Percentiles rank a stretch among this genome's conserved stretches.
These are phyloP conservation scores for Calcarius lapponicus DNA, from an alignment of 2,797 vertebrate genomes.

Conservation along the genomic window DNA sequence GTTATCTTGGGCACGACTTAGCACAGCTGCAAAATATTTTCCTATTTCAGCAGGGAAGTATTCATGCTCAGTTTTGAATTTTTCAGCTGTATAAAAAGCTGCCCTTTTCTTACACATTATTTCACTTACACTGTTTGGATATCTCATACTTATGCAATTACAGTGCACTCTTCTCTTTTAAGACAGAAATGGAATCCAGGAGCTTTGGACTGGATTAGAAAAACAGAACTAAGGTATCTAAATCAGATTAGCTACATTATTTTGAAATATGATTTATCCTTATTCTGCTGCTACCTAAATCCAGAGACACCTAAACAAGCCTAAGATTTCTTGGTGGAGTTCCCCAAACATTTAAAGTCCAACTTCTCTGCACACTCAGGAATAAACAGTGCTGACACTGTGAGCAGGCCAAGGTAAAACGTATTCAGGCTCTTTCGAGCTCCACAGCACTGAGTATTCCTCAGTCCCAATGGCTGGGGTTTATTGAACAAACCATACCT, in stretches of 20 bases:
- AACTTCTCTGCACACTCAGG: neutral
- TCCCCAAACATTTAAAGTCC: neutral
- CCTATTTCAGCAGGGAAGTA: slow-evolving; percentile 10
- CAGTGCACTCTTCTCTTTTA: neutral
- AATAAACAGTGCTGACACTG: neutral
- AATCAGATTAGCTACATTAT: neutral
- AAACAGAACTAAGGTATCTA: neutral
- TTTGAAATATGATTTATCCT: neutral
- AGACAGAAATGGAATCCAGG: neutral
- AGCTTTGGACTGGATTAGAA: neutral
- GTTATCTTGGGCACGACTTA: neutral
- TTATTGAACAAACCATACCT: neutral
- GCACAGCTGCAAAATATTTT: slow-evolving; percentile 30
- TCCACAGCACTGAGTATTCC: neutral
- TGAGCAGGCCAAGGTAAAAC: neutral
- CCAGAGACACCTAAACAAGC: neutral
- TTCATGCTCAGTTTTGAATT: neutral
- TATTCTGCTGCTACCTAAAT: neutral
- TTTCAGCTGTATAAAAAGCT: neutral
- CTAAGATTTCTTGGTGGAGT: neutral
- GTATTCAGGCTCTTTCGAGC: neutral
- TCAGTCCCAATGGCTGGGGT: neutral
- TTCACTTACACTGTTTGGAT: neutral
- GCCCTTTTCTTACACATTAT: neutral
- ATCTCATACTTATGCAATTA: neutral